These are phyloP conservation scores for Porites lutea DNA, from an alignment of 64 coral and sea anemone genomes.

Conservation along the genomic window DNA sequence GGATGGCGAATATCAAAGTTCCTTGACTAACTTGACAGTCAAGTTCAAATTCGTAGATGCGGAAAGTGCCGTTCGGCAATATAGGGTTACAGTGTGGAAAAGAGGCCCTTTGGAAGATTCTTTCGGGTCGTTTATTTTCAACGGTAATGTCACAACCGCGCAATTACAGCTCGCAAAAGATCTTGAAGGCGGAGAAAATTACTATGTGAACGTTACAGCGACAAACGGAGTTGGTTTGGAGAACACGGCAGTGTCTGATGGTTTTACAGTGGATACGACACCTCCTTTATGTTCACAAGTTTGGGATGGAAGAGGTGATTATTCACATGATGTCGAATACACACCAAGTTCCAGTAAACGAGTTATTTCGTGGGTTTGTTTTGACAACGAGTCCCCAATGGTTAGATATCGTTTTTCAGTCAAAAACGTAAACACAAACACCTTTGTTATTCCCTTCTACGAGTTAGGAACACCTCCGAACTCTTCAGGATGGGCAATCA, in stretches of 20 bases:
- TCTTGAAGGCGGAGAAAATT: constrained; percentile 64
- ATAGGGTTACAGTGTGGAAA: constrained; percentile 48
- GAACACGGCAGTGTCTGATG: constrained; percentile 62
- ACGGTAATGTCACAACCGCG: neutral
- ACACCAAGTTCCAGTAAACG: constrained; percentile 61
- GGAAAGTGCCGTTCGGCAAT: constrained; percentile 74
- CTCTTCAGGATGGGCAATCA: constrained; percentile 62
- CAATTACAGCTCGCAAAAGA: constrained; percentile 32
- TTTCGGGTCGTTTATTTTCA: constrained; percentile 70
- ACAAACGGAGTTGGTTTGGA: constrained; percentile 73
- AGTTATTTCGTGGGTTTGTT: constrained; percentile 79
- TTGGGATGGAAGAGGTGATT: constrained; percentile 58
- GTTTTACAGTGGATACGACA: constrained; percentile 83
- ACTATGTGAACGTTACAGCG: constrained; percentile 82
- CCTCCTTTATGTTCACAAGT: constrained; percentile 83
- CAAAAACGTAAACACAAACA: constrained; percentile 55
- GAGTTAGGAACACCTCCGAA: constrained; percentile 53
- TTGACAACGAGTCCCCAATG: constrained; percentile 81
- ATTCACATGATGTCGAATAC: constrained; percentile 42
- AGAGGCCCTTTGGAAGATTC: constrained; percentile 1
- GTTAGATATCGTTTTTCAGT: constrained; percentile 77
- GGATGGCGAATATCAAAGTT: constrained; percentile 78
- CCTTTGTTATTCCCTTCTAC: constrained; percentile 76
- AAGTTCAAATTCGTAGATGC: constrained; percentile 80
- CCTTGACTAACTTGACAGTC: constrained; percentile 41